phyloP scores from a whole-genome alignment of 2,888 invertebrate species.

The Mythimna pallens region DNA sequence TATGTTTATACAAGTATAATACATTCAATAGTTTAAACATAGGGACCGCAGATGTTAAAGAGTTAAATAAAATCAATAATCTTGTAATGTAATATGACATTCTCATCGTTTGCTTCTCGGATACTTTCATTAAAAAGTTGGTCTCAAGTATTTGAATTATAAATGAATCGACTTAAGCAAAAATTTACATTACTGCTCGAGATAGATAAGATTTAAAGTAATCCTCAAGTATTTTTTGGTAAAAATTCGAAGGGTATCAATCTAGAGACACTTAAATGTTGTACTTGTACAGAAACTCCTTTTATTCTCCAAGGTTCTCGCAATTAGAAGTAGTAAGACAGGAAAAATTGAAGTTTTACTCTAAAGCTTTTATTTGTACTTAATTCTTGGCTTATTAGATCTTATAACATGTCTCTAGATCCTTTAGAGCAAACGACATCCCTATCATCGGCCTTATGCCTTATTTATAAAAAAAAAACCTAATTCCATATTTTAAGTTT shows the following conservation, averaged over 20 bases:
- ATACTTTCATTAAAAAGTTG: slow-evolving; percentile 54
- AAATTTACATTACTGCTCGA: slow-evolving; percentile 55
- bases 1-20: not conserved
- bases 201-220: slow-evolving; percentile 54
- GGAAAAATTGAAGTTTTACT: not conserved
- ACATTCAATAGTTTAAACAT: not conserved
- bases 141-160: slow-evolving; percentile 55
- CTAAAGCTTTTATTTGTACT: not conserved
- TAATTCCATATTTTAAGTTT: too few species aligned
- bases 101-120: slow-evolving; percentile 29
- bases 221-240: slow-evolving; percentile 37
- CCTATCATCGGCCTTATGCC: too few species aligned
- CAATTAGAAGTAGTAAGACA: slow-evolving; percentile 8
- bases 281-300: slow-evolving; percentile 17
- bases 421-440: not conserved
- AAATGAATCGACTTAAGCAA: slow-evolving; percentile 57
- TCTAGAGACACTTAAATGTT: slow-evolving; percentile 15
- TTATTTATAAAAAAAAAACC: too few species aligned
- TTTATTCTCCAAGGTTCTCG: slow-evolving; percentile 7
- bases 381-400: not conserved
- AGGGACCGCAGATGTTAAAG: not conserved
- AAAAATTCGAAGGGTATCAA: slow-evolving; percentile 24
- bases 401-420: not conserved
- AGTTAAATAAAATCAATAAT: slow-evolving; percentile 24
- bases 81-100: slow-evolving; percentile 26